Evolutionary conservation across 53 echinoderm and acorn worm genomes (phyloP).

Genomic region (Pentamera pediparva): DNA sequence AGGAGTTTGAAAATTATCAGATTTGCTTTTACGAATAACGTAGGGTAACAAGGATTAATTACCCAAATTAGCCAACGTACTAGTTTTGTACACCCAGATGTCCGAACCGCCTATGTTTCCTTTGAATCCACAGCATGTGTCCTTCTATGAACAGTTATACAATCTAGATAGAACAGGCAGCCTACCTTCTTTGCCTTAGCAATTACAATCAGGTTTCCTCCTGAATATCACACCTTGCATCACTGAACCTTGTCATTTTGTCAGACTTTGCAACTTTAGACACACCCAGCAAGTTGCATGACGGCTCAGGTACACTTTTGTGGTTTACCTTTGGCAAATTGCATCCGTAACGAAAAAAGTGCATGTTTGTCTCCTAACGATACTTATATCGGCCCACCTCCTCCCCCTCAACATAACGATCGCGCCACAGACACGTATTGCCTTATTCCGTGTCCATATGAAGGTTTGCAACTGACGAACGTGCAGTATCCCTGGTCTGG

Average conservation of each 20-base stretch:
- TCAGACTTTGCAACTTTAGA: background rate
- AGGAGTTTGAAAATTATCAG: too few species aligned
- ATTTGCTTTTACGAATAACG: too few species aligned
- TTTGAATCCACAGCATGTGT: background rate
- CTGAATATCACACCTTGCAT: background rate
- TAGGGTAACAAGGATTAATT: too few species aligned
- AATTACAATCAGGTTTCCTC: background rate
- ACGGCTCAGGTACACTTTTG: background rate
- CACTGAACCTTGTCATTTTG: constrained; percentile 3
- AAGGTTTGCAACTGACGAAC: too few species aligned
- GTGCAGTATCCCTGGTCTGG: too few species aligned
- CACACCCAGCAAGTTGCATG: background rate
- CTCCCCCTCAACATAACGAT: too few species aligned
- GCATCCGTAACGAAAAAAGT: too few species aligned
- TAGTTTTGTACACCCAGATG: background rate
- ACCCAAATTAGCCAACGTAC: too few species aligned
- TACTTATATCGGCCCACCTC: background rate
- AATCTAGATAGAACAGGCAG: background rate
- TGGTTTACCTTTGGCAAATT: background rate
- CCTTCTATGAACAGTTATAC: background rate
- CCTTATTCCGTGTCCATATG: too few species aligned
- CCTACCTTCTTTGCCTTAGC: background rate
- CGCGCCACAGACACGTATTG: too few species aligned
- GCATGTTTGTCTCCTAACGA: background rate
- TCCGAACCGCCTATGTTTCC: constrained; percentile 8